Evolutionary conservation across 2,797 vertebrate species (phyloP).

Genomic region (Apodemus agrarius): DNA sequence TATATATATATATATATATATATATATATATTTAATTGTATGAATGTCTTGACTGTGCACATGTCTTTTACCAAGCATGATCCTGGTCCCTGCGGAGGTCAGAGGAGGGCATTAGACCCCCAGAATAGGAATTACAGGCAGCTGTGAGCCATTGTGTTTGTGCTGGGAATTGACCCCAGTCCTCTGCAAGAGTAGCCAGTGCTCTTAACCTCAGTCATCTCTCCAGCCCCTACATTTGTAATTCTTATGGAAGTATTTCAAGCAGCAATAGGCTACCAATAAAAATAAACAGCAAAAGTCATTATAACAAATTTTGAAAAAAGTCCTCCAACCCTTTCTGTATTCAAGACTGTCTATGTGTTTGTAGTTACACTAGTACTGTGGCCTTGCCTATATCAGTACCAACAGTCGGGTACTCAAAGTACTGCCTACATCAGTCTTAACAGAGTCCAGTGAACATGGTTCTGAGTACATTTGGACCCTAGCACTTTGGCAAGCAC

Average conservation of each 20-base stretch:
- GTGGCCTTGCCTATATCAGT: background rate
- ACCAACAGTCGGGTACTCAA: background rate
- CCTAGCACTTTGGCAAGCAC: background rate
- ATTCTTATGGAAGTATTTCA: constrained; percentile 65
- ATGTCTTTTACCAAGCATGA: background rate
- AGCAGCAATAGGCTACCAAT: constrained; percentile 49
- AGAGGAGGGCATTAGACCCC: background rate
- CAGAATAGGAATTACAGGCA: background rate
- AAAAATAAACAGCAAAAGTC: constrained; percentile 53
- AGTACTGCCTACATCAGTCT: background rate
- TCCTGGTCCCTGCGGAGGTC: too few relatives aligned
- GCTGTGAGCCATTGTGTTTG: background rate
- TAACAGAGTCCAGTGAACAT: background rate
- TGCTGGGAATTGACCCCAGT: background rate
- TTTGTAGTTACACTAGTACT: background rate
- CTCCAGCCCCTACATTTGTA: background rate
- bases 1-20: background rate
- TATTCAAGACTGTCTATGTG: background rate
- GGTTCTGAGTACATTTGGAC: background rate
- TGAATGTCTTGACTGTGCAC: background rate
- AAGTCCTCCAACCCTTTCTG: constrained; percentile 46
- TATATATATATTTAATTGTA: background rate
- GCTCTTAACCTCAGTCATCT: background rate
- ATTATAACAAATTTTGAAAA: constrained; percentile 45
- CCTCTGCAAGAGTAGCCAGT: background rate